Evolutionary conservation across 2,888 invertebrate genomes (phyloP), one percentile per base, ranked within the genome.

Genomic region (Campoletis raptor): DNA sequence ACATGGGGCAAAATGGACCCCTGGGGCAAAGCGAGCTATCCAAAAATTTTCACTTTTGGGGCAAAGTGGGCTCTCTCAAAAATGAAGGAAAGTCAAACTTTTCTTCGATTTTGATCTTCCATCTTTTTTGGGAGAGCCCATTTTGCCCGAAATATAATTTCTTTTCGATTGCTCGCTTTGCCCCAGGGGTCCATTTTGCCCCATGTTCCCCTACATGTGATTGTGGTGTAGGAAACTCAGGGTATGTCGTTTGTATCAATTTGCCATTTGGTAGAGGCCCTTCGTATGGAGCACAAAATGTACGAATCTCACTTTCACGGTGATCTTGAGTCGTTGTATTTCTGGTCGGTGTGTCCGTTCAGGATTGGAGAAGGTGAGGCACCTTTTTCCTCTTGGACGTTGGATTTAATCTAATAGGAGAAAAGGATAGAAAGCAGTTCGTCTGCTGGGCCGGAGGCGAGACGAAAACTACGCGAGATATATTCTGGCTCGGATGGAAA

Each of bases 181-280:
- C n/a, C n/a, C n/a, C n/a, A n/a, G n/a, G n/a, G n/a, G n/a, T n/a
- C n/a, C n/a, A n/a, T n/a, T n/a, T n/a, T n/a, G n/a, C n/a, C n/a
- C n/a, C n/a, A n/a, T n/a, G n/a, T n/a, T n/a, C n/a, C n/a, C n/a
- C n/a, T n/a, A n/a, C n/a, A n/a, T n/a, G 81, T 48, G 74, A 64
- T 66, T 69, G 77, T 54, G 86, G 83, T 85, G 86, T 90, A 83
- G 74, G 69, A 77, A 85, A 66, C 81, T 85, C 89, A 86, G 88
- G 89, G 90, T 88, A 88, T 92, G 92, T 92, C 92, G 91, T 92
- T 92, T 92, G 91, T 92, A 92, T 92, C 92, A 92, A 92, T 92
- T 92, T 92, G 91, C 89, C 69, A 70, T 73, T 74, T 69, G 69
- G 80, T 83, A 74, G 67, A 72, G 66, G 78, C 73, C 24, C 69